A percentile compares a stretch with the other conserved stretches of the same genome.
phyloP scores from a whole-genome alignment of 2,888 invertebrate species.

The Lycia hirtaria region DNA sequence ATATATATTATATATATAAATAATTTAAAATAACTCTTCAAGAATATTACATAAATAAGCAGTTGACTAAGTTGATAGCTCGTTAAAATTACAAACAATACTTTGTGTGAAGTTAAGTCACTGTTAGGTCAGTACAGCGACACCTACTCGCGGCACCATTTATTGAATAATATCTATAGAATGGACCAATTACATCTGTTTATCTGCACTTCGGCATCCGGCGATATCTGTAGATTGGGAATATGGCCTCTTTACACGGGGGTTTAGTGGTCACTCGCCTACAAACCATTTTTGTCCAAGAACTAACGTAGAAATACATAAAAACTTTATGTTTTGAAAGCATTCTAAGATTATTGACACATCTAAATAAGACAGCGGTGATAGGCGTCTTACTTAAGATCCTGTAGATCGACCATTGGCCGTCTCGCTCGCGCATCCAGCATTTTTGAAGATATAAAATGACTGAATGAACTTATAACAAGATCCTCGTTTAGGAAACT shows the following conservation, averaged over 20 bases:
- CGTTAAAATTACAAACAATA: background rate
- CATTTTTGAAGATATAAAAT: no score
- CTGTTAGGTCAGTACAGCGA: constrained; percentile 1
- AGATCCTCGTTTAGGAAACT: no score
- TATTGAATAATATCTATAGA: constrained; percentile 34
- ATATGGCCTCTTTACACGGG: constrained; percentile 18
- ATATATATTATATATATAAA: no score
- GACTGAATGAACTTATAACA: no score
- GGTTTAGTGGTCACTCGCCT: constrained; percentile 21
- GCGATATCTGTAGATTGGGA: constrained; percentile 21
- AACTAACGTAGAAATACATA: background rate
- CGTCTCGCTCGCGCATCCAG: no score
- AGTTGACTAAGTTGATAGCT: background rate
- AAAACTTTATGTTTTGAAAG: background rate
- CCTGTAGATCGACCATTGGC: no score
- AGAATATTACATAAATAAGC: background rate
- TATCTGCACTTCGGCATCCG: constrained; percentile 33
- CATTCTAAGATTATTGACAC: no score
- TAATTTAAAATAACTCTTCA: no score
- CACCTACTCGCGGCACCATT: constrained; percentile 25
- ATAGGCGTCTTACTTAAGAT: no score
- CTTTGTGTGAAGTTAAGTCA: background rate
- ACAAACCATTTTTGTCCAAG: constrained; percentile 8
- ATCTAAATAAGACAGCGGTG: no score
- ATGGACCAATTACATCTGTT: constrained; percentile 34